Percentiles rank a stretch among this genome's conserved stretches.
Evolutionary conservation across 2,113 vertebrate genomes (phyloP).

Genomic region (Scatophagus argus): DNA sequence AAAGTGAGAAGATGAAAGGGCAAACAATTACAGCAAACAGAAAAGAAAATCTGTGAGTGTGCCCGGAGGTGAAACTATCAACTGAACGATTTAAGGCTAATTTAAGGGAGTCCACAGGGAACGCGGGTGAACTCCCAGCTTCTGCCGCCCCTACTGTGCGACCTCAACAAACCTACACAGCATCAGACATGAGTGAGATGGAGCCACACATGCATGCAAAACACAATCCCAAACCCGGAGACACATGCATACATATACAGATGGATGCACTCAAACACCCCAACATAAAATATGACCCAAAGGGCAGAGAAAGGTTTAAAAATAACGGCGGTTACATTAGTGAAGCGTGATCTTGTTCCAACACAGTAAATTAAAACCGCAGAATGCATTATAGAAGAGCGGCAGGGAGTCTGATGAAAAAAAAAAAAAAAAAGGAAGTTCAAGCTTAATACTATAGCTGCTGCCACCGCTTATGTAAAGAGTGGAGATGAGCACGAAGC

Average conservation of each 20-base stretch:
- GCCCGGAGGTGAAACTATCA: slow-evolving; percentile 32
- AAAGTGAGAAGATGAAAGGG: slow-evolving; percentile 34
- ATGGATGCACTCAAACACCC: slow-evolving; percentile 40
- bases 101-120: slow-evolving; percentile 50
- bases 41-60: background rate
- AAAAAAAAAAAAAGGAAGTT: slow-evolving; percentile 8
- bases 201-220: slow-evolving; percentile 27
- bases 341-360: slow-evolving; percentile 36
- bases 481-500: slow-evolving; percentile 56
- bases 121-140: slow-evolving; percentile 47
- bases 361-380: slow-evolving; percentile 36
- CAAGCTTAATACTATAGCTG: slow-evolving; percentile 51
- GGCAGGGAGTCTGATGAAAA: slow-evolving; percentile 5
- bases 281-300: slow-evolving; percentile 42
- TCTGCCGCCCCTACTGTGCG: slow-evolving; percentile 40
- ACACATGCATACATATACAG: slow-evolving; percentile 22
- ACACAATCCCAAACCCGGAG: slow-evolving; percentile 1
- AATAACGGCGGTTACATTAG: slow-evolving; percentile 63
- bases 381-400: slow-evolving; percentile 48
- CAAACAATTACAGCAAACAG: slow-evolving; percentile 43
- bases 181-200: slow-evolving; percentile 25
- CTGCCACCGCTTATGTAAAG: slow-evolving; percentile 70
- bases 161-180: slow-evolving; percentile 60
- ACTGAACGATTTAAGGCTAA: slow-evolving; percentile 53
- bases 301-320: slow-evolving; percentile 47